A percentile compares a stretch with the other conserved stretches of the same genome.
Evolutionary conservation across 2,797 vertebrate species (phyloP).

Genomic region (Sebastes dallii): DNA sequence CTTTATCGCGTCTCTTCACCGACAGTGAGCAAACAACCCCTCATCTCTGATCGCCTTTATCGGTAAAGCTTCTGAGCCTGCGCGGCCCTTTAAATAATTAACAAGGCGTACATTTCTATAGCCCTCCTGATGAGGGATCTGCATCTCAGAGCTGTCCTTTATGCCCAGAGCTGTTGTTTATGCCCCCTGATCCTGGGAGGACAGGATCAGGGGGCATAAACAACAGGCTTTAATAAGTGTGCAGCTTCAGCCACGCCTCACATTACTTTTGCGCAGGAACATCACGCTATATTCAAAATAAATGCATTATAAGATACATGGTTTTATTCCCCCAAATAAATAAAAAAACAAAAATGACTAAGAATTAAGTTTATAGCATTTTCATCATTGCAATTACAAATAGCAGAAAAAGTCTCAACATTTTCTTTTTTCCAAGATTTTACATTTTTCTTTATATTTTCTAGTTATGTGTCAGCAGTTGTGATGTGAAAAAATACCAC

Average conservation of each 20-base stretch:
- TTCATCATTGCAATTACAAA: not conserved
- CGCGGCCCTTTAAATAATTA: constrained; percentile 75
- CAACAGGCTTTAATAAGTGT: constrained; percentile 27
- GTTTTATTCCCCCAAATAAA: no score
- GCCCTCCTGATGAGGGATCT: constrained; percentile 62
- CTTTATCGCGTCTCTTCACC: constrained; percentile 42
- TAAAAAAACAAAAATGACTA: not conserved
- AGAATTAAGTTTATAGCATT: not conserved
- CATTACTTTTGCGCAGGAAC: not conserved
- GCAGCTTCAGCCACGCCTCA: not conserved
- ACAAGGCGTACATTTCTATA: constrained; percentile 66
- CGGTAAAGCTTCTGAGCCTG: constrained; percentile 49
- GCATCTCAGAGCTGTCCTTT: constrained; percentile 50
- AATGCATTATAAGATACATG: not conserved
- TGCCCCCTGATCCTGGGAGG: not conserved
- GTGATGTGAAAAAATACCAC: not conserved
- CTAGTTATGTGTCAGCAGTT: not conserved
- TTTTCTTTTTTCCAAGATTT: not conserved
- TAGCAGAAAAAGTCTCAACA: not conserved
- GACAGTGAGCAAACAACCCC: constrained; percentile 57
- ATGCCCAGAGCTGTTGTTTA: constrained; percentile 9
- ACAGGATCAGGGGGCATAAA: constrained; percentile 14
- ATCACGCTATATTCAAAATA: not conserved
- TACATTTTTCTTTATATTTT: not conserved
- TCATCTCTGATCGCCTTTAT: constrained; percentile 65